Base-by-base conservation (phyloP, 30 jellyfish, hydroid and myxozoan species). In the Hydractinia echinata region DNA sequence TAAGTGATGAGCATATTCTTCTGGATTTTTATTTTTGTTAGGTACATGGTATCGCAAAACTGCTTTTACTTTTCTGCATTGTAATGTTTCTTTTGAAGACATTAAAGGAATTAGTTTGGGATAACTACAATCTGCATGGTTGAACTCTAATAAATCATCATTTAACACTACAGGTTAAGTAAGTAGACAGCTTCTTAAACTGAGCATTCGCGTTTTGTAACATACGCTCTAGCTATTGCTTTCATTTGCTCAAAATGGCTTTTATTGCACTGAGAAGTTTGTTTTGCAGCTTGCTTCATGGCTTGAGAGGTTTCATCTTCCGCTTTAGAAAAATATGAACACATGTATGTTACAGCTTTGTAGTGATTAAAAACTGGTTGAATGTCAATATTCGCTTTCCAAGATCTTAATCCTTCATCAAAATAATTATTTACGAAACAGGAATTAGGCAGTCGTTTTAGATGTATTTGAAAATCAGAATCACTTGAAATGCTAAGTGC, bases 41-140 rank as follows among this genome's bases (percentile, higher is more conserved):
- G 79, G 83, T 50, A 53, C 73, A 53, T 76, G 73, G 49, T 76
- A 76, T 6, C 83, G 73, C 83, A 76, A 76, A 53, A 76, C 83
- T 11, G 83, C 73, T 76, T 76, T 20, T 4, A 76, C 83, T 20
- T 76, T 76, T 16, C 83, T 54, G 15, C 83, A 76, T 76, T 76
- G 7, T 13, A 76, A 55, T 16, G 16, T 76, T 76, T 76, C 74
- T 64, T 48, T 76, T 20, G 83, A 76, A 30, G 83, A 76, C 73
- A 39, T 4, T 18, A 73, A 10, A 10, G 83, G 83, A 39, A 76
- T 53, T 16, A 52, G 9, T 30, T 48, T 16, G 64, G 83, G 83
- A 50, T 4, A 76, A 0, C 19, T 39, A 10, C 49, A 16, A 56
- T 20, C 60, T 48, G 11, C 73, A 52, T 53, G 60, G 15, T 20